A percentile compares a stretch with the other conserved stretches of the same genome.
Evolutionary conservation across 2,888 invertebrate species (phyloP).

Genomic region (Tolmerus cingulatus): DNA sequence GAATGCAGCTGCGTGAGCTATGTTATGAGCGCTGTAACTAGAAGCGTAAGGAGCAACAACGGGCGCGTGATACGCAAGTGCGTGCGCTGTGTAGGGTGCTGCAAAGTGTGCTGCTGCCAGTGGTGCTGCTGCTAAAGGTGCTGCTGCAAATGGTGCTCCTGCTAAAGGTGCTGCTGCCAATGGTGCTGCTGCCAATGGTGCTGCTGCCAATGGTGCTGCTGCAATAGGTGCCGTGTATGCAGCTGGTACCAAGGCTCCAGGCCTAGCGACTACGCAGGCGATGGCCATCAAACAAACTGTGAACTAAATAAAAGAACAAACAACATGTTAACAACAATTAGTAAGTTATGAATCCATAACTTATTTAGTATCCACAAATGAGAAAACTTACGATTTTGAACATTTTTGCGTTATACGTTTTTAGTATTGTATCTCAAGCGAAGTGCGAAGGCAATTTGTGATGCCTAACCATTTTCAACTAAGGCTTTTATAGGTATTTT

Average conservation of each 20-base stretch:
- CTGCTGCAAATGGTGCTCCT: conserved; percentile 46
- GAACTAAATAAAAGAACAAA: background rate
- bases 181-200: conserved; percentile 55
- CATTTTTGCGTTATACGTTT: conserved; percentile 1
- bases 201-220: background rate
- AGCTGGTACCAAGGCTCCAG: conserved; percentile 8
- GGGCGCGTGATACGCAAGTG: conserved; percentile 51
- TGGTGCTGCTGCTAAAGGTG: background rate
- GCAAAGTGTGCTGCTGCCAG: background rate
- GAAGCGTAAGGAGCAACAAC: conserved; percentile 23
- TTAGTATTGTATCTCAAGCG: background rate
- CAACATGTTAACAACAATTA: background rate
- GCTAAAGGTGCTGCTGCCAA: background rate
- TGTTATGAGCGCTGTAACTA: conserved; percentile 45
- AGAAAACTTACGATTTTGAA: conserved; percentile 27
- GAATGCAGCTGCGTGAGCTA: background rate
- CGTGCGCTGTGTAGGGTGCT: conserved; percentile 45
- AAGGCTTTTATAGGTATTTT: background rate
- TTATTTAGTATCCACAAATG: background rate
- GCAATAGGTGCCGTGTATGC: background rate
- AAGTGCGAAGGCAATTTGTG: conserved; percentile 48
- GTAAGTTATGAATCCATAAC: background rate
- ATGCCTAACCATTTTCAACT: conserved; percentile 47
- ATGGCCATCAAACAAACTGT: conserved; percentile 49
- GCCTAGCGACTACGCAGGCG: conserved; percentile 52